Evolutionary conservation across 2,113 vertebrate genomes (phyloP), one percentile per base, ranked within the genome.

Genomic region (Anser cygnoides): DNA sequence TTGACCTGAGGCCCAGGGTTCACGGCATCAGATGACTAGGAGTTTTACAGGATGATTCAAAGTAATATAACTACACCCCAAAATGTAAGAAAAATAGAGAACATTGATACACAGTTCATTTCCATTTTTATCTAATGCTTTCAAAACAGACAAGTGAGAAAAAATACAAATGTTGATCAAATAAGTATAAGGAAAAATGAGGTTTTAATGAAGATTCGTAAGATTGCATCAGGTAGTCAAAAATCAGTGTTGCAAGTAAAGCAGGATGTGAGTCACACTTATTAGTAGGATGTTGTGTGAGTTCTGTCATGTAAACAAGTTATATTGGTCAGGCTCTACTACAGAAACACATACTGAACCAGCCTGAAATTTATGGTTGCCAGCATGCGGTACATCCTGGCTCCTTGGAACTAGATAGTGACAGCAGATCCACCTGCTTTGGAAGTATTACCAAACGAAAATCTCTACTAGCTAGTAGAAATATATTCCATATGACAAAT

Each of bases 241-340:
- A 85, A 89, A 84, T 19, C 89, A 87, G 49, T 72, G 28, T 79
- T 87, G 72, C 37, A 92, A 76, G 65, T 63, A 74, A 90, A 76
- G 46, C n/a, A 88, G 78, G 54, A 87, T 44, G 21, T 88, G 87
- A 91, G 37, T 92, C 88, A 94, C 31, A 23, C 16, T 26, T 74
- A 39, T 59, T 83, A 86, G 72, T 67, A 89, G 65, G 52, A 33
- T 92, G 57, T 50, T 70, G 11, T 87, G 20, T 11, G 28, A 85
- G 31, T 58, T 91, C 44, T 65, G 11, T 50, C 67, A 55, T 5
- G 1, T 76, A 89, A 94, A 89, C 63, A 73, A 79, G 50, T 37
- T 52, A 29, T 26, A 78, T 17, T 35, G 61, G 33, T 63, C 3
- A 5, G 61, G 43, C 9, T 66, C 11, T 58, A 41, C 67, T 20